phyloP scores from a whole-genome alignment of 1,140 invertebrate species.

The Neomicropteryx cornuta region DNA sequence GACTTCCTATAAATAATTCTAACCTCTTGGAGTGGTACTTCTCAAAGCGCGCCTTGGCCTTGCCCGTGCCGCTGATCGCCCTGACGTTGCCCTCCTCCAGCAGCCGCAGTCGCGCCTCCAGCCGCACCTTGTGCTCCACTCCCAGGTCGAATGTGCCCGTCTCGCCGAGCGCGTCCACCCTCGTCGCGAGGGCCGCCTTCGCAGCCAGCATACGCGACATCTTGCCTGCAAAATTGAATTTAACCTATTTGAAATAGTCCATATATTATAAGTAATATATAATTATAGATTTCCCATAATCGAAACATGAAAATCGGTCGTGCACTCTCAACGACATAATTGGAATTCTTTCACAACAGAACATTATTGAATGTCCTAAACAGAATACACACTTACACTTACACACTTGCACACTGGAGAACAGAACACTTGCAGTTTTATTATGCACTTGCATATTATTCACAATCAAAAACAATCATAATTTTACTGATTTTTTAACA shows the following conservation, averaged over 20 bases:
- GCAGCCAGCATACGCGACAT: constrained; percentile 95
- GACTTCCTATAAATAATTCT: constrained; percentile 14
- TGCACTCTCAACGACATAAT: too few species aligned
- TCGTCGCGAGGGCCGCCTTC: constrained; percentile 84
- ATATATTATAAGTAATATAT: too few species aligned
- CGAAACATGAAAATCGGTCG: too few species aligned
- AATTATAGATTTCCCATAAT: too few species aligned
- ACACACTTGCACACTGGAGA: too few species aligned
- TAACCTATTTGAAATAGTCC: too few species aligned
- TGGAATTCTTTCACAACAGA: too few species aligned
- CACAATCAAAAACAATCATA: constrained; percentile 8
- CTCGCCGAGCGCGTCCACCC: constrained; percentile 94
- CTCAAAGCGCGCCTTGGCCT: constrained; percentile 77
- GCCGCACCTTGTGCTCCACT: constrained; percentile 74
- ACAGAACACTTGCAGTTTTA: too few species aligned
- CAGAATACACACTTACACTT: too few species aligned
- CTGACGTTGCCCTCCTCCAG: constrained; percentile 78
- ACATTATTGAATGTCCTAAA: too few species aligned
- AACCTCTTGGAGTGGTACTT: constrained; percentile 78
- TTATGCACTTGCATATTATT: too few species aligned
- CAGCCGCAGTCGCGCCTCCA: constrained; percentile 65
- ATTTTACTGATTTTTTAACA: constrained; percentile 1
- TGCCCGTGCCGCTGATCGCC: constrained; percentile 78
- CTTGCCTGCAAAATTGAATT: too few species aligned
- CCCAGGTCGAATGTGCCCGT: constrained; percentile 71